These are phyloP conservation scores for Reticulitermes speratus DNA, from an alignment of 1,140 invertebrate species.

Conservation along the genomic window DNA sequence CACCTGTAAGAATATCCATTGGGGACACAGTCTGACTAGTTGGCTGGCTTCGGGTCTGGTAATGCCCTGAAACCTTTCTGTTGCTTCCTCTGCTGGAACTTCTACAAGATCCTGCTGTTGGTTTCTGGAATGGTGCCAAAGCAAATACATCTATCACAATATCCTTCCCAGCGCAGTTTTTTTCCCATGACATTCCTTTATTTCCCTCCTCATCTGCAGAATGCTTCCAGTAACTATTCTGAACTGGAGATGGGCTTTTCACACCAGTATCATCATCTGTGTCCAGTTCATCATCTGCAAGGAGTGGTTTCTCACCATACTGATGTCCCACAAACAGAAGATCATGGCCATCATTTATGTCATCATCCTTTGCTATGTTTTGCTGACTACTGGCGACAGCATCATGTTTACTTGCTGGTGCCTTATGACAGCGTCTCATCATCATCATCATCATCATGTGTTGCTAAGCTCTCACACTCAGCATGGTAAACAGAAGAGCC, in stretches of 20 bases:
- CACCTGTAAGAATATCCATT: conserved; percentile 34
- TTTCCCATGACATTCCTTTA: conserved; percentile 2
- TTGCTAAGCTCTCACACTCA: conserved; percentile 68
- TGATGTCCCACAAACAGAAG: conserved; percentile 67
- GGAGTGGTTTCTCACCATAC: conserved; percentile 73
- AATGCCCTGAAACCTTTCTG: conserved; percentile 20
- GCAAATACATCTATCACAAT: conserved; percentile 65
- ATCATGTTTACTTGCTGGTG: conserved; percentile 27
- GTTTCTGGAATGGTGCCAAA: conserved; percentile 67
- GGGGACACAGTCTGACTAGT: conserved; percentile 40
- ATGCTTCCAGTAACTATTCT: too few species aligned
- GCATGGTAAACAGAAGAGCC: conserved; percentile 69
- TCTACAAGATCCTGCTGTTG: conserved; percentile 37
- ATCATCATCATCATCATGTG: conserved; percentile 59
- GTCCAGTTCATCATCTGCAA: conserved; percentile 77
- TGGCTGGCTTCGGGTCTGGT: conserved; percentile 39
- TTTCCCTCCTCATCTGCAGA: conserved; percentile 35
- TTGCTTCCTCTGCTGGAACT: conserved; percentile 24
- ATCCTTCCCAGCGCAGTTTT: neutral
- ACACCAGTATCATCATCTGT: conserved; percentile 55
- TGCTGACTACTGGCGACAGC: conserved; percentile 30
- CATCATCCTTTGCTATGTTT: conserved; percentile 35
- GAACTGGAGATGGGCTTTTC: conserved; percentile 13
- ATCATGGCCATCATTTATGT: conserved; percentile 39
- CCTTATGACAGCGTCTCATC: conserved; percentile 33